These are phyloP conservation scores for Pogonomyrmex barbatus DNA, from an alignment of 1,140 invertebrate species.

Conservation along the genomic window DNA sequence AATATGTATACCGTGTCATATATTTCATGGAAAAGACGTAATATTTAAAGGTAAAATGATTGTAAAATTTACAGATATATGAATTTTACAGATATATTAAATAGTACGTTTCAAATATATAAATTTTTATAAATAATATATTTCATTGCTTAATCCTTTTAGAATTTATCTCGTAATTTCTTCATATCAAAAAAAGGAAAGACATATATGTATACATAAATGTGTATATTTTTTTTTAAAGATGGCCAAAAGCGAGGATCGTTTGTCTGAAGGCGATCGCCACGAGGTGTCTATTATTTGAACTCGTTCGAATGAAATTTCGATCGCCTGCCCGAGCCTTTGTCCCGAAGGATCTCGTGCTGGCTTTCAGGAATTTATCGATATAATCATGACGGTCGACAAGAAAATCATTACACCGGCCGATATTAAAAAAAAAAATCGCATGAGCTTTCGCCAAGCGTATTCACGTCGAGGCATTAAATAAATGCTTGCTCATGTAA, in stretches of 20 bases:
- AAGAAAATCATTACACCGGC: slow-evolving; percentile 24
- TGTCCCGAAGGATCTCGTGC: slow-evolving; percentile 23
- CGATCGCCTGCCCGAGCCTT: slow-evolving; percentile 47
- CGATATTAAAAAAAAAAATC: slow-evolving; percentile 14
- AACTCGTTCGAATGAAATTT: slow-evolving; percentile 72
- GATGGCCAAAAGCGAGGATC: slow-evolving; percentile 26
- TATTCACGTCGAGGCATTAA: background rate
- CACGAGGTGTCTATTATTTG: slow-evolving; percentile 33
- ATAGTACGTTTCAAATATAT: background rate
- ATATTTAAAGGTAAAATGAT: background rate
- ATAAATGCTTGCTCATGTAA: background rate
- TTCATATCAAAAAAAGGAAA: background rate
- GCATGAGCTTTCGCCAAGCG: background rate
- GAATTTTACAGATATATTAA: background rate
- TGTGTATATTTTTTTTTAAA: slow-evolving; percentile 12
- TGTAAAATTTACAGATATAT: background rate
- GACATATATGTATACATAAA: too few relatives aligned
- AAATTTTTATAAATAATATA: slow-evolving; percentile 22
- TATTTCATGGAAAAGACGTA: background rate
- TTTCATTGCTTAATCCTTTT: background rate
- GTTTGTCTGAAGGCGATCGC: slow-evolving; percentile 42
- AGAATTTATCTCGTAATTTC: background rate
- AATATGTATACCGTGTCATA: background rate
- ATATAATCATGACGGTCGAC: slow-evolving; percentile 62
- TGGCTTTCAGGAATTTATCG: slow-evolving; percentile 67